phyloP scores from a whole-genome alignment of 2,888 invertebrate species.

The Synanthedon myopaeformis region DNA sequence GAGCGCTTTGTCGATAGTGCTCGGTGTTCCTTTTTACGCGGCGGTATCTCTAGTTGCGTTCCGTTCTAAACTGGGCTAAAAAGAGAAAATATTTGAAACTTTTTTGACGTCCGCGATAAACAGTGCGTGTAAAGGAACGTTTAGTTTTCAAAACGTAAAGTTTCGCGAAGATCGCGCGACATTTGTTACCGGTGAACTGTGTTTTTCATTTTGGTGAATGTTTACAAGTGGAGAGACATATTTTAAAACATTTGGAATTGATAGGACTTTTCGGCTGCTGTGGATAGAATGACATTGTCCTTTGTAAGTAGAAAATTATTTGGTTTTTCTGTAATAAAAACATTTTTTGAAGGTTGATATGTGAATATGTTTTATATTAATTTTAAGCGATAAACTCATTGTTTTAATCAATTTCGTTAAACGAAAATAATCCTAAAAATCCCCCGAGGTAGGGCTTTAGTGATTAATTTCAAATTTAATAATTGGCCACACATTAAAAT shows the following conservation, averaged over 20 bases:
- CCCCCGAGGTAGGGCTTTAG: no score
- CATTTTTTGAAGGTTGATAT: no score
- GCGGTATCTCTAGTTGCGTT: slow-evolving; percentile 44
- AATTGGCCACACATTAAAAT: no score
- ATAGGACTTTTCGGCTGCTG: slow-evolving; percentile 33
- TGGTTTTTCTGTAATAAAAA: background rate
- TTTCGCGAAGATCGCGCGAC: slow-evolving; percentile 12
- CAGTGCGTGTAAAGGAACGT: slow-evolving; percentile 2
- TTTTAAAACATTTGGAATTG: slow-evolving; percentile 18
- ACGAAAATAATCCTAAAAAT: no score
- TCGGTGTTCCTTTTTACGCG: slow-evolving; percentile 47
- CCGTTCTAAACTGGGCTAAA: slow-evolving; percentile 21
- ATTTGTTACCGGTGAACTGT: background rate
- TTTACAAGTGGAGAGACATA: slow-evolving; percentile 18
- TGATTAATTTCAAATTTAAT: no score
- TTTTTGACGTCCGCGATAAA: slow-evolving; percentile 16
- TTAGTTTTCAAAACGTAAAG: slow-evolving; percentile 9
- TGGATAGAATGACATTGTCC: slow-evolving; percentile 67
- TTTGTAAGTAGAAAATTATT: slow-evolving; percentile 48
- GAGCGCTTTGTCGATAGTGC: slow-evolving; percentile 63
- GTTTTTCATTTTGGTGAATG: background rate
- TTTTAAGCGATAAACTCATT: no score
- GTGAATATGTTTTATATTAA: no score
- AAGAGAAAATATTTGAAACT: slow-evolving; percentile 33
- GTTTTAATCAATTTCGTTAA: no score